Evolutionary conservation across 2,797 vertebrate genomes (phyloP), one percentile per base, ranked within the genome.

Genomic region (Petrocephalus schoutedeni): DNA sequence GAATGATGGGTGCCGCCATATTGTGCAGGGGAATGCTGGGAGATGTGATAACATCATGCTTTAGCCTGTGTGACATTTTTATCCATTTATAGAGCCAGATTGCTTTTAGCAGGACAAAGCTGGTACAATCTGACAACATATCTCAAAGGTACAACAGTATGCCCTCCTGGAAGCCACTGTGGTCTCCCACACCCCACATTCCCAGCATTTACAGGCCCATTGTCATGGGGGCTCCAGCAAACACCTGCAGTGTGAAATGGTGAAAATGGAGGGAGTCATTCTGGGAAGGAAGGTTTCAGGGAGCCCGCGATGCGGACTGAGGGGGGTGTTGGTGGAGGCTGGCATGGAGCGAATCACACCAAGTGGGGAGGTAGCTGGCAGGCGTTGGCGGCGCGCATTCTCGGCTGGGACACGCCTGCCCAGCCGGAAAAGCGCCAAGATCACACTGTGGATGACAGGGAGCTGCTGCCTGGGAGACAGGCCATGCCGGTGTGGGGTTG

Each of bases 401-500:
- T 87, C 90, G 19, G 83, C 71, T 61, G 90, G 87, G 89, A 90
- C 59, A 71, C 87, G 89, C 85, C 87, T 89, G 87, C 51, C 89
- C 86, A 89, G 89, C 88, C 88, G 64, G 85, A 67, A 6, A 74
- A 51, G 87, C 86, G 74, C 45, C 4, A 59, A 71, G 83, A 23
- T 12, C 32, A 7, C 12, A 4, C 41, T 8, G 16, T 3, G 59
- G 53, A 45, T 41, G 21, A 64, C 9, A 51, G 58, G 32, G 41
- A 21, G 9, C 16, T 14, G n/a, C 45, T n/a, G 56, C 36, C 6
- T n/a, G 58, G 9, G 9, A 53, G 41, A 49, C 49, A 54, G 67
- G 28, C 21, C 8, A 1, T 28, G 86, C 53, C 10, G 41, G 49
- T 51, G 12, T 88, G 23, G 51, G 36, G 2, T 1, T 71, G 6